Evolutionary conservation across 2,888 invertebrate genomes (phyloP).

Genomic region (Strigamia maritima): DNA sequence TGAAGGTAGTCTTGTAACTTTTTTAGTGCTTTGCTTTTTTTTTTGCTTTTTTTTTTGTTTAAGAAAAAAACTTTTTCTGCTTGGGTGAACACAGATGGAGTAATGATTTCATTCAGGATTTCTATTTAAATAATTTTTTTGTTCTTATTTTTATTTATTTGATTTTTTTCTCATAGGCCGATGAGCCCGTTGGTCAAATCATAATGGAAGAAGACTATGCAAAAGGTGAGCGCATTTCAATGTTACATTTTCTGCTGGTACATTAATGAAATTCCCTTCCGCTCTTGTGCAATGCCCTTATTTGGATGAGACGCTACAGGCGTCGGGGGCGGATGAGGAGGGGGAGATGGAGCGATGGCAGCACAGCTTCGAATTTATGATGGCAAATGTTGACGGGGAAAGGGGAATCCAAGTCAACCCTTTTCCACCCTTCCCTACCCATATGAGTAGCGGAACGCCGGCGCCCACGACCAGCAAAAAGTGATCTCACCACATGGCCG

Average conservation of each 20-base stretch:
- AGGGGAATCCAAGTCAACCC: conserved; percentile 26
- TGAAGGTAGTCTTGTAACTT: conserved; percentile 4
- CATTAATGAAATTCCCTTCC: conserved; percentile 34
- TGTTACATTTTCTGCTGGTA: conserved; percentile 8
- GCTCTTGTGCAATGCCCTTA: conserved; percentile 32
- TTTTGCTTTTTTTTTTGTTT: background rate
- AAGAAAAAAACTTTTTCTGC: background rate
- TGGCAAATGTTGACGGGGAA: conserved; percentile 30
- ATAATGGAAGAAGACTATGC: conserved; percentile 48
- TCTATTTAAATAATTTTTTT: conserved; percentile 27
- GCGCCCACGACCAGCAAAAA: conserved; percentile 32
- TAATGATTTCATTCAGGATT: conserved; percentile 17
- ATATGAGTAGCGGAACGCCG: conserved; percentile 24
- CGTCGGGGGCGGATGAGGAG: conserved; percentile 31
- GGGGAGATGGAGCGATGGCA: conserved; percentile 12
- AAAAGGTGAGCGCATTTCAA: conserved; percentile 10
- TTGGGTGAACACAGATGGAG: conserved; percentile 8
- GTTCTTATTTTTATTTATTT: conserved; percentile 34
- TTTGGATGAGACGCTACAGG: conserved; percentile 32
- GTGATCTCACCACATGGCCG: conserved; percentile 32
- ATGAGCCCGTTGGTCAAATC: conserved; percentile 50
- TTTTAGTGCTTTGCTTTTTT: background rate
- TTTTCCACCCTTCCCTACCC: conserved; percentile 13
- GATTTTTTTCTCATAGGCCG: conserved; percentile 46
- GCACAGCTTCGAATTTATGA: conserved; percentile 22